A percentile compares a stretch with the other conserved stretches of the same genome.
Conservation (phyloP, 2,797 vertebrate species). For the Cyprinella venusta region DNA sequence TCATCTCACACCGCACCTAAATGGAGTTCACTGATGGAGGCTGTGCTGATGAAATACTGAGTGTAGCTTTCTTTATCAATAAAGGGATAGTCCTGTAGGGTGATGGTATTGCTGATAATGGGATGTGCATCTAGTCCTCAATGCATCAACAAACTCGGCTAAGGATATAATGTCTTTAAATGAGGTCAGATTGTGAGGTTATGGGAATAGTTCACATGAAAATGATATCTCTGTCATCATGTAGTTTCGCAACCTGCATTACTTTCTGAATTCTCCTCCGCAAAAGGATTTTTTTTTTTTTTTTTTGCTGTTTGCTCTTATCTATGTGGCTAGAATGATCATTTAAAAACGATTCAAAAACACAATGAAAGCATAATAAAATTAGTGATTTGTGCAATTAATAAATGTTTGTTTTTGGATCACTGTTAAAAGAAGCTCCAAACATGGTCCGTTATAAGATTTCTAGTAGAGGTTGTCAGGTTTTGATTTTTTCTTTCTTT, state of each 20-base stretch:
- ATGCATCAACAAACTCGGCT: constrained; percentile 45
- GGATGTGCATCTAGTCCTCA: constrained; percentile 18
- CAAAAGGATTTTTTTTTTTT: no score
- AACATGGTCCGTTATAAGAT: no score
- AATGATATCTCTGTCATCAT: neutral
- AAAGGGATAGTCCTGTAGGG: constrained; percentile 31
- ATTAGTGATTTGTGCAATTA: no score
- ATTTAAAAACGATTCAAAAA: neutral
- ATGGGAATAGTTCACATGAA: neutral
- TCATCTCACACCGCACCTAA: constrained; percentile 65
- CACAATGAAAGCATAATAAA: neutral
- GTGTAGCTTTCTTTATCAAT: constrained; percentile 61
- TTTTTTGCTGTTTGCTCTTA: neutral
- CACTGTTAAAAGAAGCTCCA: no score
- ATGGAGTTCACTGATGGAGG: constrained; percentile 58
- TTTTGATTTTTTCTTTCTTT: no score
- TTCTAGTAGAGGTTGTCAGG: no score
- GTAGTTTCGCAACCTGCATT: neutral
- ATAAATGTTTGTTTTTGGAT: no score
- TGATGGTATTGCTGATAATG: constrained; percentile 35
- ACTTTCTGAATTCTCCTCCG: neutral
- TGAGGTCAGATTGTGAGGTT: constrained; percentile 33
- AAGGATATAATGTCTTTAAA: constrained; percentile 46
- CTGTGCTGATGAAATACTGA: constrained; percentile 61
- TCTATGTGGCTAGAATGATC: neutral